A percentile compares a stretch with the other conserved stretches of the same genome.
phyloP scores from a whole-genome alignment of 2,888 invertebrate genomes.

The Ptychoptera albimana region DNA sequence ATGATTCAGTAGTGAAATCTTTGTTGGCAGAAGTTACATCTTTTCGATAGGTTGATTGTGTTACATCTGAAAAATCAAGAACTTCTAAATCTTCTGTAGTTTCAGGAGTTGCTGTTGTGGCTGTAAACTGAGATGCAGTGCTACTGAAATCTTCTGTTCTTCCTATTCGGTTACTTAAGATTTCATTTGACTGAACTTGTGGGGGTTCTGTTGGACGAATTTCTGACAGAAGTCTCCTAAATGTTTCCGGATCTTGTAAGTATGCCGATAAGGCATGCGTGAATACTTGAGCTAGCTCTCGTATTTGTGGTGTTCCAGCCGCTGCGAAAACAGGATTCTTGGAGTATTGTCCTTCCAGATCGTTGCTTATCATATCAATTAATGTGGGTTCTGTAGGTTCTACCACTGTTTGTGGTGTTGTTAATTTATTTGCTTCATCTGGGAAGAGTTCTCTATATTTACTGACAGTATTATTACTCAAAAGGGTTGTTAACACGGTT shows the following conservation, averaged over 20 bases:
- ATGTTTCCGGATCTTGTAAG: constrained; percentile 66
- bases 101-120: constrained; percentile 31
- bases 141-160: constrained; percentile 12
- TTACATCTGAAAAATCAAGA: constrained; percentile 58
- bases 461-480: constrained; percentile 36
- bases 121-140: constrained; percentile 16
- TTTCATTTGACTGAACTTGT: constrained; percentile 26
- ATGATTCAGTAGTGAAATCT: constrained; percentile 12
- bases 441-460: constrained; percentile 23
- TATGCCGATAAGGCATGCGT: constrained; percentile 71
- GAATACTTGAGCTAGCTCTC: constrained; percentile 70
- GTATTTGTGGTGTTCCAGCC: constrained; percentile 40
- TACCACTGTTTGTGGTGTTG: constrained; percentile 10
- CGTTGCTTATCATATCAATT: constrained; percentile 18
- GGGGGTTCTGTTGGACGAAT: constrained; percentile 67
- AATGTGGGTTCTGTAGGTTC: constrained; percentile 13
- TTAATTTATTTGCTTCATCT: constrained; percentile 10
- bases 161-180: constrained; percentile 4
- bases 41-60: constrained; percentile 32
- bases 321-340: constrained; percentile 41
- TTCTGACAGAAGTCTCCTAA: constrained; percentile 57
- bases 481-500: constrained; percentile 37
- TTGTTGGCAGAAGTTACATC: constrained; percentile 16
- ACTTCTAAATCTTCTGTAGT: constrained; percentile 59
- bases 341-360: constrained; percentile 45